phyloP scores from a whole-genome alignment of 2,888 invertebrate species.

The Argyresthia albistria region DNA sequence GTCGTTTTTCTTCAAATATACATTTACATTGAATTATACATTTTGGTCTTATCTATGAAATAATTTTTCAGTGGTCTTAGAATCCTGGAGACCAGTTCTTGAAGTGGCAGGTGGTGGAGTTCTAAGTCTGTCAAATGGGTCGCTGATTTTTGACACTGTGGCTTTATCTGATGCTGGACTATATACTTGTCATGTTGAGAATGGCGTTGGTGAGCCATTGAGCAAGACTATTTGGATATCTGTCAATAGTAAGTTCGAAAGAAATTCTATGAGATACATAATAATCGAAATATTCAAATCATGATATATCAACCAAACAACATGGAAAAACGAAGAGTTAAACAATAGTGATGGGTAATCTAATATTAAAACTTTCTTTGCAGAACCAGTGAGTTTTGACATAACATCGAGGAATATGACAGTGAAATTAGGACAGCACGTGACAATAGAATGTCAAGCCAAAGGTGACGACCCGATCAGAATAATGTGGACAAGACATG shows the following conservation, averaged over 20 bases:
- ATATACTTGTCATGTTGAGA: constrained; percentile 64
- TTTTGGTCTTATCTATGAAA: no score
- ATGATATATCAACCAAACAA: background rate
- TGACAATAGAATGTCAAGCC: constrained; percentile 83
- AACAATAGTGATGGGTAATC: constrained; percentile 2
- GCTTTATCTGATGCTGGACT: constrained; percentile 58
- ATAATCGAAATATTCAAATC: no score
- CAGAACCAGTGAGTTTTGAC: constrained; percentile 87
- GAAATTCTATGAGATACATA: background rate
- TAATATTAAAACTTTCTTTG: constrained; percentile 15
- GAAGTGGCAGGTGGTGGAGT: constrained; percentile 65
- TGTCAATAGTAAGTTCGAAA: constrained; percentile 54
- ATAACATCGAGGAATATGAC: constrained; percentile 80
- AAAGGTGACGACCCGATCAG: constrained; percentile 89
- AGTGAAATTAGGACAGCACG: constrained; percentile 81
- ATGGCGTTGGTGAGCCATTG: constrained; percentile 63
- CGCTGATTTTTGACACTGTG: constrained; percentile 58
- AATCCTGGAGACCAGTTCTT: constrained; percentile 57
- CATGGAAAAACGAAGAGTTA: background rate
- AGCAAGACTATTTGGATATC: constrained; percentile 66
- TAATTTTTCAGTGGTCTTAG: constrained; percentile 40
- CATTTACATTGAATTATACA: background rate
- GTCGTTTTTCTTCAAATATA: no score
- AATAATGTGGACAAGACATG: constrained; percentile 85
- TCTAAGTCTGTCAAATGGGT: constrained; percentile 59